Conservation (phyloP, 2,113 vertebrate species). For the Notothenia rossii region DNA sequence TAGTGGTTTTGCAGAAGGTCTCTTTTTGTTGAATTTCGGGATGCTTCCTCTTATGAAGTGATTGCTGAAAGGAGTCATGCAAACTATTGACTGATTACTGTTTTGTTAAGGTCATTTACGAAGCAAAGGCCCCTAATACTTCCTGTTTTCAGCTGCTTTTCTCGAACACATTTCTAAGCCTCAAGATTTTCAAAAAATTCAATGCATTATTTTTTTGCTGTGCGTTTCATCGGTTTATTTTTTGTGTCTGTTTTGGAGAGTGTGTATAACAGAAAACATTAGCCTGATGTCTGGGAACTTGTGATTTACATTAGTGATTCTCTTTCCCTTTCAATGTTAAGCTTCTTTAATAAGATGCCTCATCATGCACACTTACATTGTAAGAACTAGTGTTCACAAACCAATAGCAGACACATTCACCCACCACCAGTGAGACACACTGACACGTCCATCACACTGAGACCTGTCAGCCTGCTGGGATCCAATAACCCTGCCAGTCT, state of each 20-base stretch:
- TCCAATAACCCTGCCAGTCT: conserved; percentile 34
- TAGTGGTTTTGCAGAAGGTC: neutral
- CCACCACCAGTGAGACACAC: neutral
- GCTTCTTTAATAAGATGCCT: conserved; percentile 13
- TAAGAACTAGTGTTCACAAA: conserved; percentile 1
- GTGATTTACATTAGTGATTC: neutral
- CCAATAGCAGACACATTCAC: neutral
- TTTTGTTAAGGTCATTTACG: too few species aligned
- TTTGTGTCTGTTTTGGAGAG: too few species aligned
- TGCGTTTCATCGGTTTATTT: too few species aligned
- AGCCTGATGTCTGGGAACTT: too few species aligned
- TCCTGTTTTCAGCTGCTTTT: too few species aligned
- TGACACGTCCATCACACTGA: conserved; percentile 21
- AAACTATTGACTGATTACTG: too few species aligned
- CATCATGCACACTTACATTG: conserved; percentile 16
- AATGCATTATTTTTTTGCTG: too few species aligned
- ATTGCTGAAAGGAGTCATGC: neutral
- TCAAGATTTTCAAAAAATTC: too few species aligned
- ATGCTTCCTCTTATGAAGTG: neutral
- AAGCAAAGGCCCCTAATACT: too few species aligned
- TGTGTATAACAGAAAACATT: too few species aligned
- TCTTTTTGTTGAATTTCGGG: neutral
- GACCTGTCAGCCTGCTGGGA: conserved; percentile 40
- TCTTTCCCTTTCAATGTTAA: neutral
- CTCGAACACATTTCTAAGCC: too few species aligned